Evolutionary conservation across 2,888 invertebrate genomes (phyloP), one percentile per base, ranked within the genome.

Genomic region (Agrotis clavis): DNA sequence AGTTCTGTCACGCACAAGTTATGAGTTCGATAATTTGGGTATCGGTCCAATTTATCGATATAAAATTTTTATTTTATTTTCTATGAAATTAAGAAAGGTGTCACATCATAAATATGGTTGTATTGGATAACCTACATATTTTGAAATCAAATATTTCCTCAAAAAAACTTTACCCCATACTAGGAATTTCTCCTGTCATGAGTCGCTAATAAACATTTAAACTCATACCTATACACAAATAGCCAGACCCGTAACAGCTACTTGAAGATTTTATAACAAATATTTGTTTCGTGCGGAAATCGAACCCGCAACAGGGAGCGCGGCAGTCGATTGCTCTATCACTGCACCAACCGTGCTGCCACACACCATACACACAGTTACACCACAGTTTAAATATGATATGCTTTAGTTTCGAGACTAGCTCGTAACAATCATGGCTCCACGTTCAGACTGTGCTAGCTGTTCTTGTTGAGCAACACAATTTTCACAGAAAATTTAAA

Each of bases 1-100:
- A 1, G n/a, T 35, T 35, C 11, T 67, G 47, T 53, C 77, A 77
- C 35, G 68, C 51, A 51, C 16, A 19, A 48, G 35, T 11, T 35
- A 56, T 30, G 30, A 57, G 65, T 64, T 35, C 11, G 16, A 11
- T 41, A 53, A 51, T 67, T 41, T 30, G 13, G 35, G 18, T n/a
- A n/a, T 41, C 50, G 16, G 25, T 64, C 13, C 14, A 54, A 48
- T 71, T 19, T 25, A 75, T 48, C 25, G 41, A 41, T 74, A 41
- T 11, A 48, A 21, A 7, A 1, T 59, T 51, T 19, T 21, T 1
- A 73, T 51, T 19, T 21, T 1, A 48, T 56, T 64, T 54, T 21
- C 14, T 35, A 3, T 53, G 35, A 51, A 16, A 71, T 18, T 18
- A 25, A 19, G 11, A 21, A 30, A 69, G 4, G 1, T 19, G 14